Evolutionary conservation across 2,888 invertebrate genomes (phyloP), one percentile per base, ranked within the genome.

Genomic region (Melanargia galathea): DNA sequence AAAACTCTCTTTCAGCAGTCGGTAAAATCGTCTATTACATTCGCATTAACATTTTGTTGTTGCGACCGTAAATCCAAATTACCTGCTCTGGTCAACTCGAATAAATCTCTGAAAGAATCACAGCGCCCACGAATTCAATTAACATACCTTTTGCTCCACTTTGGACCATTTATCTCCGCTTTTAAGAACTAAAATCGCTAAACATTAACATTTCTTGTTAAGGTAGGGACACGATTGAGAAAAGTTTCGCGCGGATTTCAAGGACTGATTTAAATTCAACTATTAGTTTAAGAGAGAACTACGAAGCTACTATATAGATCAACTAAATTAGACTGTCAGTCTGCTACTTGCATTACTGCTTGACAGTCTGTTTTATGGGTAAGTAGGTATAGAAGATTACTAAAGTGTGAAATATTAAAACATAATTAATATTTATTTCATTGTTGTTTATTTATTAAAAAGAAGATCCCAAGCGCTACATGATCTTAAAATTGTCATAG

Each of bases 41-140:
- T 51, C 49, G 30, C 49, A 49, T 49, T 49, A 49, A n/a, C 26
- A 24, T 49, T 49, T 30, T 16, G 30, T 51, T 18, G 51, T 18
- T 30, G 11, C 18, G 51, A 30, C 20, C 11, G 43, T 49, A 59
- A 66, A 61, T 64, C 64, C 35, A 62, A 64, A 62, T 58, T 58
- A 61, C 63, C 54, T 54, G 64, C 51, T 20, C 49, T 58, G 61
- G 64, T 66, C 64, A 64, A 59, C 58, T 56, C 33, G 26, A 54
- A 64, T 66, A 66, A 66, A 66, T 66, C 61, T 64, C 43, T 22
- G 38, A 46, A 66, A 64, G 61, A 66, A 66, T 66, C 66, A 64
- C 59, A 59, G 58, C 61, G 59, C 58, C 62, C 60, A 66, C 64
- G 66, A 56, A 64, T 67, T 67, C 66, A 67, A 67, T 67, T 67